A percentile compares a stretch with the other conserved stretches of the same genome.
Conservation (phyloP, 2,888 invertebrate genomes). For the Acanthacorydalis orientalis region DNA sequence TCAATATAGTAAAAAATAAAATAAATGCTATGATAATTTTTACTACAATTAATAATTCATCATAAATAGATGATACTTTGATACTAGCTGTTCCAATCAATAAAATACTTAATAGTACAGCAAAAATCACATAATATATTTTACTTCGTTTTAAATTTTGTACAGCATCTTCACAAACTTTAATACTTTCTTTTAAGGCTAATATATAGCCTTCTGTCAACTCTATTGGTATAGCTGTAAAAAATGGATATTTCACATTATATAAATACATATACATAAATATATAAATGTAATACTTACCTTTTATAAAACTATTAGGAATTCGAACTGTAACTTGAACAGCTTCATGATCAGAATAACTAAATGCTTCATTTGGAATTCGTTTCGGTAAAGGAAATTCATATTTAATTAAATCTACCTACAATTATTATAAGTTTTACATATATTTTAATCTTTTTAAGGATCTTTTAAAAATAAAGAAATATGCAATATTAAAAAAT, state of each 20-base stretch:
- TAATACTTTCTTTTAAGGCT: slow-evolving; percentile 38
- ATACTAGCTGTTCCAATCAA: slow-evolving; percentile 33
- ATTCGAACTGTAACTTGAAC: slow-evolving; percentile 39
- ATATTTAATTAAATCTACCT: slow-evolving; percentile 35
- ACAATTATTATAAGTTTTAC: slow-evolving; percentile 6
- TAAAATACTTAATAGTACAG: slow-evolving; percentile 32
- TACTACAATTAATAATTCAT: slow-evolving; percentile 34
- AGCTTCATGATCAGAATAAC: slow-evolving; percentile 86
- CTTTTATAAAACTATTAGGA: slow-evolving; percentile 7
- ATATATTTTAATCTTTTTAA: too few relatives aligned
- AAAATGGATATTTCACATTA: background rate
- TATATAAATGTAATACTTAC: slow-evolving; percentile 5
- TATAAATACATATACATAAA: background rate
- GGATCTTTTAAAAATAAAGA: too few relatives aligned
- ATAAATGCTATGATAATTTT: slow-evolving; percentile 45
- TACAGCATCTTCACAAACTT: slow-evolving; percentile 40
- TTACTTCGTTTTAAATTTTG: slow-evolving; percentile 30
- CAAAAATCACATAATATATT: slow-evolving; percentile 33
- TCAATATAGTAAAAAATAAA: slow-evolving; percentile 51
- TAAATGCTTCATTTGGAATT: slow-evolving; percentile 52
- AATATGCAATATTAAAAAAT: too few relatives aligned
- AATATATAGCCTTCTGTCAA: slow-evolving; percentile 1
- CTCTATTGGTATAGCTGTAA: background rate
- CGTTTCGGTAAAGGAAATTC: slow-evolving; percentile 54
- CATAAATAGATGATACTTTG: slow-evolving; percentile 25